A percentile compares a stretch with the other conserved stretches of the same genome.
Evolutionary conservation across 2,113 vertebrate species (phyloP).

Genomic region (Geothlypis trichas): DNA sequence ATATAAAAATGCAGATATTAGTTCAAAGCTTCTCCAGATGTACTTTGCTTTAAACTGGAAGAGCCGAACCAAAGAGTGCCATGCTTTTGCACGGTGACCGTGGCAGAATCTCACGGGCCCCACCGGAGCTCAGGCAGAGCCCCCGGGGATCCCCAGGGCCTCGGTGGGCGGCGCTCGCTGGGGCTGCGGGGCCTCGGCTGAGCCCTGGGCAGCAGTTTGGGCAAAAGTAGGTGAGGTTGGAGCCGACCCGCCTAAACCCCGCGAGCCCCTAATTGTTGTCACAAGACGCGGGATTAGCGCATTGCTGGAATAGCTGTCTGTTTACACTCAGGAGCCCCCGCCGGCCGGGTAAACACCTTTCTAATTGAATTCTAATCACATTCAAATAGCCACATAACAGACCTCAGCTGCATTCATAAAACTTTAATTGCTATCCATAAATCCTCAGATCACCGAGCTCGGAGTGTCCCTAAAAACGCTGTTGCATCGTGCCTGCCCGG

Average conservation of each 20-base stretch:
- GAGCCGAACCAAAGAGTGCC: neutral
- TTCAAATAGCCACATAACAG: constrained; percentile 91
- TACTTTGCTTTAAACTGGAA: neutral
- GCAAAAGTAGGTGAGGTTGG: constrained; percentile 79
- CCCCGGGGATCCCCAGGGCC: neutral
- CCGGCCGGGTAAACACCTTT: constrained; percentile 94
- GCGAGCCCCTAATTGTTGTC: constrained; percentile 94
- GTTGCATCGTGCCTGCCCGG: neutral
- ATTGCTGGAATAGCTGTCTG: constrained; percentile 99
- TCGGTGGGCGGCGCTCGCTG: too few species aligned
- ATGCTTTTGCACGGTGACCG: too few species aligned
- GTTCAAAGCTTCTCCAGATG: neutral
- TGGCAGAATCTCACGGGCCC: neutral
- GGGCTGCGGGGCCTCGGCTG: neutral
- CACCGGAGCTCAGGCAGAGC: neutral
- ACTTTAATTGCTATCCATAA: constrained; percentile 89
- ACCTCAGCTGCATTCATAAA: constrained; percentile 89
- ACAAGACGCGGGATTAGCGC: constrained; percentile 98
- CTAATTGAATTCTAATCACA: constrained; percentile 99
- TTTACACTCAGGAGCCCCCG: constrained; percentile 86
- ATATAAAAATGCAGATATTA: neutral
- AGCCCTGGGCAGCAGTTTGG: neutral
- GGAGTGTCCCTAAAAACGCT: constrained; percentile 56
- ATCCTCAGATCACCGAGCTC: constrained; percentile 71
- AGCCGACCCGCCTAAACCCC: constrained; percentile 80